Base-by-base conservation (phyloP, 2,113 vertebrate species). In the Rhea pennata region DNA sequence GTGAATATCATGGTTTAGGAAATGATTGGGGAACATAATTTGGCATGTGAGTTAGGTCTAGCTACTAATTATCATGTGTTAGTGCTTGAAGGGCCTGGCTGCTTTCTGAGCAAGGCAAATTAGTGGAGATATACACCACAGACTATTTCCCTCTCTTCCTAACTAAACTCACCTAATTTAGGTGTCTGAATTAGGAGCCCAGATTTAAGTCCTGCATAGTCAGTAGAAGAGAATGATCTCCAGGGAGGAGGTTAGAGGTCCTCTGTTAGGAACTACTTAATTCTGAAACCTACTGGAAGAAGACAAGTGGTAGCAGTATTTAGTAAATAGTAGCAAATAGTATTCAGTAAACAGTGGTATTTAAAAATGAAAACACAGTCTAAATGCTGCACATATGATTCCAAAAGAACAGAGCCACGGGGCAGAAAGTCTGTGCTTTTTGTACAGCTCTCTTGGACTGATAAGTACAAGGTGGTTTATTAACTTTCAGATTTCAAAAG, bases 91-190 rank as follows among this genome's bases (percentile, higher is more conserved):
- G 59, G 75, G 69, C 31, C 75, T 84, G 61, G 24, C 65, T 88
- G 79, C 73, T 81, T 77, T 46, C 85, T 88, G 73, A 93, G 58
- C 26, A 58, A 10, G 44, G 10, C 36, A 33, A 36, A 36, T 15
- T 11, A 15, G 29, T 16, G 19, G 11, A 65, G 61, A 15, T 6
- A 15, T 6, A 16, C 0, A 0, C 7, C 39, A 29, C n/a, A 50
- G 39, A 61, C 48, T 39, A 44, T 58, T 73, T 71, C 50, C 19
- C 27, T 88, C 29, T 10, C 19, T 26, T 11, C 15, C 16, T 12
- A n/a, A 59, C 31, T 59, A 33, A 59, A 59, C 31, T 31, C 6
- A 10, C 23, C 14, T 13, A 5, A 3, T 14, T 42, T 54, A 21
- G 9, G 27, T n/a, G 6, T 53, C 44, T 24, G 46, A 75, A 29